Evolutionary conservation across 1,140 invertebrate genomes (phyloP).

Genomic region (Megalonaias nervosa): DNA sequence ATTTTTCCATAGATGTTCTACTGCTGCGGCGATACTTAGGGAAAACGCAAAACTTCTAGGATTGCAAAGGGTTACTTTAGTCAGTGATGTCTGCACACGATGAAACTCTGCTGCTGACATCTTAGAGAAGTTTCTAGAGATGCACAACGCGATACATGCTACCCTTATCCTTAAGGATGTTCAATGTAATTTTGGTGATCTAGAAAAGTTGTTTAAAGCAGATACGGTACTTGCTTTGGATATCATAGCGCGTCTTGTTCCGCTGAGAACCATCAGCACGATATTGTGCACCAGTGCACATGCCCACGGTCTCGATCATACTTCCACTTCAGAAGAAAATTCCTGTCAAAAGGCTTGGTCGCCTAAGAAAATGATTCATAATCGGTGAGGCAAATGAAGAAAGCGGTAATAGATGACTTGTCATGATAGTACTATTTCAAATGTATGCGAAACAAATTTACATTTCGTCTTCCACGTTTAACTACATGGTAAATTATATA

Average conservation of each 20-base stretch:
- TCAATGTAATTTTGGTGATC: neutral
- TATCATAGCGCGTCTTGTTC: neutral
- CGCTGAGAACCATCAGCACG: neutral
- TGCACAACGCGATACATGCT: neutral
- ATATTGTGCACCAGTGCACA: neutral
- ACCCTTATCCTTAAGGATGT: neutral
- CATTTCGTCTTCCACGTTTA: too few species aligned
- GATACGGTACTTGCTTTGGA: neutral
- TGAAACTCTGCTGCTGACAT: conserved; percentile 6
- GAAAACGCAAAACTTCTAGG: neutral
- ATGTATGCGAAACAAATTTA: too few species aligned
- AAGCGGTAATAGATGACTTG: too few species aligned
- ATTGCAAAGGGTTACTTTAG: neutral
- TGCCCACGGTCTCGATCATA: neutral
- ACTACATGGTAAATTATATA: too few species aligned
- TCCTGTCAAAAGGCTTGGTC: neutral
- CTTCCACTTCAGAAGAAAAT: neutral
- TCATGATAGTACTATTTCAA: too few species aligned
- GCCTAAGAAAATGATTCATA: neutral
- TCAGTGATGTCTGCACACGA: neutral
- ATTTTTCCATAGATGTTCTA: too few species aligned
- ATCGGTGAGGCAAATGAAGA: too few species aligned
- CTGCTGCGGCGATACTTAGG: too few species aligned
- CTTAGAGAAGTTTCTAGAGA: neutral
- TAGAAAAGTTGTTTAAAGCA: neutral